Conservation (phyloP, 2,797 vertebrate genomes). For the Sebastes cheni region DNA sequence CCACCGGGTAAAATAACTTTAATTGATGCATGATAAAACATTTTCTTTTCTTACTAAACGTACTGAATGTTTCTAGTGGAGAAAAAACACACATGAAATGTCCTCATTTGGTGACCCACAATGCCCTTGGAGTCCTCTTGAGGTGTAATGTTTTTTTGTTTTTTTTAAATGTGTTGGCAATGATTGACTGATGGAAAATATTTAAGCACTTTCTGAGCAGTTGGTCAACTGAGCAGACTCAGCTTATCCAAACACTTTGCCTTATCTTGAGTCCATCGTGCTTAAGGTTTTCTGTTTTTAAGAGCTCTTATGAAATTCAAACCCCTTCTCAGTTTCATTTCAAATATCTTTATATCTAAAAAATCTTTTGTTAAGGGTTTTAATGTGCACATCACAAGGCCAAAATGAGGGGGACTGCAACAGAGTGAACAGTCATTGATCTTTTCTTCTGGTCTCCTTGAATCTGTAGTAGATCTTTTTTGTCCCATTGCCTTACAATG, state of each 20-base stretch:
- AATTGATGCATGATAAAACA: constrained; percentile 66
- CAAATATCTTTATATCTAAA: constrained; percentile 42
- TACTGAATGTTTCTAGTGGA: constrained; percentile 74
- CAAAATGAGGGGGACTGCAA: constrained; percentile 47
- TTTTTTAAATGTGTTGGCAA: constrained; percentile 50
- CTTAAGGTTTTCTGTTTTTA: constrained; percentile 76
- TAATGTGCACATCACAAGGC: constrained; percentile 39
- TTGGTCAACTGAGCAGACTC: constrained; percentile 78
- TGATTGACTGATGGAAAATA: constrained; percentile 65
- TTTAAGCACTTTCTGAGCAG: constrained; percentile 80
- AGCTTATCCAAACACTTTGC: constrained; percentile 83
- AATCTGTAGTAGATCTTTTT: constrained; percentile 27
- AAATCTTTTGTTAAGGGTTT: constrained; percentile 27
- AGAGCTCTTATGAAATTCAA: constrained; percentile 63
- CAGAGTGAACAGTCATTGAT: constrained; percentile 19
- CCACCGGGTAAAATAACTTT: constrained; percentile 39
- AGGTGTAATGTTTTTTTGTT: constrained; percentile 36
- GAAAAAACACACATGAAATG: constrained; percentile 43
- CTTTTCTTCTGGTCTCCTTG: constrained; percentile 26
- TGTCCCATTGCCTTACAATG: constrained; percentile 65
- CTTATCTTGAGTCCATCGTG: constrained; percentile 82
- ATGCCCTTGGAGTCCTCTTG: constrained; percentile 47
- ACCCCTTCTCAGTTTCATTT: constrained; percentile 61
- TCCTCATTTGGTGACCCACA: constrained; percentile 55
- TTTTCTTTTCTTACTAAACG: constrained; percentile 61